Evolutionary conservation across 2,888 invertebrate species (phyloP), one percentile per base, ranked within the genome.

Genomic region (Sceliomorpha sp.): DNA sequence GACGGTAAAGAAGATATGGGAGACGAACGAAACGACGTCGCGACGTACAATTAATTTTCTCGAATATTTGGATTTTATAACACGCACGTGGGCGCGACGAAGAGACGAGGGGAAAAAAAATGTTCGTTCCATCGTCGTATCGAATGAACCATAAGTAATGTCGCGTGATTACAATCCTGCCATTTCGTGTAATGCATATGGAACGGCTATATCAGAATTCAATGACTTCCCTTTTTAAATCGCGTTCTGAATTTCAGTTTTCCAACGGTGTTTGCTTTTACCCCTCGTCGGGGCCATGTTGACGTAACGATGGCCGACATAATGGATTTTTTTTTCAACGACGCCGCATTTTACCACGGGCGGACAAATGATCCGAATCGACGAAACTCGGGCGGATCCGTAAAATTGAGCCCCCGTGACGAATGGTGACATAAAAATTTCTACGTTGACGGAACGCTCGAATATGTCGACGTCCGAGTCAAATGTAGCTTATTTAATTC

Each of bases 191-290:
- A 20, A 20, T n/a, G 39, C 39, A 39, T 20, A 39, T 20, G 20
- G 39, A 8, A 26, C 14, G 47, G 47, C 36, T 26, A 34, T 47
- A 47, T 34, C 47, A 47, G 13, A 14, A 9, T 32, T 26, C 47
- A 47, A 47, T 47, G 32, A 47, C n/a, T 31, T 17, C 9, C 9
- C 5, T 17, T 47, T 20, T 15, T 48, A 48, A 37, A 48, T 51
- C 20, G 39, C 14, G 20, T 39, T 39, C 20, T 39, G 20, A 39
- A 39, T 39, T 39, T 39, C 20, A 39, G 1, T 10, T 39, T 39
- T 39, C 20, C 39, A 20, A 10, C 20, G 15, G 2, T 14, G 5
- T 6, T n/a, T 10, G 20, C 20, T 20, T 20, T 39, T 39, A 39
- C 20, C 39, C 6, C 9, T 1, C 12, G 20, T 20, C 20, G 20